Evolutionary conservation across 1,140 invertebrate genomes (phyloP).

Genomic region (Stenopsyche tienmushanensis): DNA sequence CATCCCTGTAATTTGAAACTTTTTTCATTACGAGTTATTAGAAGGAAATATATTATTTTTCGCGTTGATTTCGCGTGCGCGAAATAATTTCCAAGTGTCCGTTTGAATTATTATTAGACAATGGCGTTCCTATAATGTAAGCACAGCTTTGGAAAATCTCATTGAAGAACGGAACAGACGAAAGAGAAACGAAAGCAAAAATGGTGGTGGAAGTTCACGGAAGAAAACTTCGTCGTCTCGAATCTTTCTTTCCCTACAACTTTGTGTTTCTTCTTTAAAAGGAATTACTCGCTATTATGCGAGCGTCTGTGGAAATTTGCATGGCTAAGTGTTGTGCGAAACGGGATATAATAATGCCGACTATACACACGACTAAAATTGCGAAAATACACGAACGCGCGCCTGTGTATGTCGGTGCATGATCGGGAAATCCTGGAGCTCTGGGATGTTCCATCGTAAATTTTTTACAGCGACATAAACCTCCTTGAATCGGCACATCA

Average conservation of each 20-base stretch:
- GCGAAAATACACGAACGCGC: neutral
- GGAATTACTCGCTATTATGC: constrained; percentile 36
- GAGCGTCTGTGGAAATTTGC: constrained; percentile 37
- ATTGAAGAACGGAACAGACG: constrained; percentile 9
- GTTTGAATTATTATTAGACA: constrained; percentile 5
- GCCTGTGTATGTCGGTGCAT: neutral
- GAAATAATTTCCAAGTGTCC: neutral
- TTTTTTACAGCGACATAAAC: constrained; percentile 38
- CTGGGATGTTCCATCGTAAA: constrained; percentile 33
- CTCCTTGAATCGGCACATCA: constrained; percentile 26
- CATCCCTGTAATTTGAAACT: too few relatives aligned
- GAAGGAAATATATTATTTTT: too few relatives aligned
- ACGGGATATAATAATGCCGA: constrained; percentile 8
- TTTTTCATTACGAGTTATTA: too few relatives aligned
- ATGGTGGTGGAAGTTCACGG: neutral
- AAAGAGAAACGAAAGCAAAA: neutral
- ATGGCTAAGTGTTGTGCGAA: constrained; percentile 30
- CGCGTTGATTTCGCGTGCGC: too few relatives aligned
- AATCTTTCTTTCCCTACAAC: constrained; percentile 20
- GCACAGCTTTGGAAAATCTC: constrained; percentile 13
- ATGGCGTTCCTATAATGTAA: neutral
- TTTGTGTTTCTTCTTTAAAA: constrained; percentile 29
- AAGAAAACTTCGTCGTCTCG: neutral
- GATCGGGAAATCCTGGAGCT: too few relatives aligned
- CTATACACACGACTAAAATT: too few relatives aligned